Evolutionary conservation across 2,797 vertebrate species (phyloP).

Genomic region (Periparus ater): DNA sequence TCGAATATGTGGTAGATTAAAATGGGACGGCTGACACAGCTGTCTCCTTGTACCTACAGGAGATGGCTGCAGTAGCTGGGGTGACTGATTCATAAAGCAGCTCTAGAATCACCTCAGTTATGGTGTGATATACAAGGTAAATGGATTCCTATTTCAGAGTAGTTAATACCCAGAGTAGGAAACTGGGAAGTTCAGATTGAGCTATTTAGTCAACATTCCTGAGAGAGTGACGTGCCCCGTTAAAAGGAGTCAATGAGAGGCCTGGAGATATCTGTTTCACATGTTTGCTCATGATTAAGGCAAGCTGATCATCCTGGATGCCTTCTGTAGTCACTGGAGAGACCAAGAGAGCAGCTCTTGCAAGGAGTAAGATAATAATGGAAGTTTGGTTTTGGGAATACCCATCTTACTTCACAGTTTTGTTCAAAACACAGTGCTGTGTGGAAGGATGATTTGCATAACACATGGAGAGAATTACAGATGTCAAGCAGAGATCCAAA

Average conservation of each 20-base stretch:
- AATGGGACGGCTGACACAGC: not conserved
- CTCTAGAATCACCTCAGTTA: not conserved
- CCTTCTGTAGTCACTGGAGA: not conserved
- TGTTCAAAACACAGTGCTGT: not conserved
- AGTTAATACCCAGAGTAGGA: not conserved
- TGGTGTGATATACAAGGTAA: not conserved
- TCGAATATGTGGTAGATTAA: not conserved
- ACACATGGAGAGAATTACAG: not conserved
- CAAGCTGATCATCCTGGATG: not conserved
- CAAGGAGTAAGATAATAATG: not conserved
- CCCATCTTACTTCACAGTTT: not conserved
- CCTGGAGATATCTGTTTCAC: not conserved
- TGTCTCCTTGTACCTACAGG: not conserved
- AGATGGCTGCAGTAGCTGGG: not conserved
- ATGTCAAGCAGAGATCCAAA: not conserved
- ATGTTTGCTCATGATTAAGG: not conserved
- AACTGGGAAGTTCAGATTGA: not conserved
- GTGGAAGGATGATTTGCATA: not conserved
- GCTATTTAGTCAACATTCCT: not conserved
- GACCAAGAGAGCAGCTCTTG: not conserved
- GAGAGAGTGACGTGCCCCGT: rapidly evolving
- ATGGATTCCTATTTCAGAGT: not conserved
- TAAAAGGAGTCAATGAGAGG: not conserved
- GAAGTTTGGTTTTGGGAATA: not conserved
- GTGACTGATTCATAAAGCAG: constrained; percentile 7